phyloP scores from a whole-genome alignment of 2,113 vertebrate genomes.

The Chitala chitala region DNA sequence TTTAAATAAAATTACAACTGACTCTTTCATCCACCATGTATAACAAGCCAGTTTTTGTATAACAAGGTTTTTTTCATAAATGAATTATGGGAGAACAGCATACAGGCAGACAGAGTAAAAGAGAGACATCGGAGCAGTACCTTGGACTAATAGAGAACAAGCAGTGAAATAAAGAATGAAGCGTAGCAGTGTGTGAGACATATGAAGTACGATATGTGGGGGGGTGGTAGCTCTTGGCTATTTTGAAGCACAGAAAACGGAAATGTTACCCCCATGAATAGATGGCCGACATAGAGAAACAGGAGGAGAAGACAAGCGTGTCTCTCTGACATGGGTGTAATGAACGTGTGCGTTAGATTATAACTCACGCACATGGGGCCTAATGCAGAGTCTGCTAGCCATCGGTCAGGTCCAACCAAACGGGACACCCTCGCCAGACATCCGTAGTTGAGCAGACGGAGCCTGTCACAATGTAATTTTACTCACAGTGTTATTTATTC shows the following conservation, averaged over 20 bases:
- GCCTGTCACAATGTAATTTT: slow-evolving; percentile 16
- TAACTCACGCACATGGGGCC: neutral
- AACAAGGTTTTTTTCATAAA: neutral
- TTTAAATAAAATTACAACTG: neutral
- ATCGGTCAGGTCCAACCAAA: slow-evolving; percentile 2
- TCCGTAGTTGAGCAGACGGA: neutral
- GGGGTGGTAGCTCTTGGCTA: neutral
- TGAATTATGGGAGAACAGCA: neutral
- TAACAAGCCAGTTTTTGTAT: neutral
- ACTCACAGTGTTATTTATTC: slow-evolving; percentile 30
- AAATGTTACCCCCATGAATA: neutral
- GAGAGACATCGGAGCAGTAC: neutral
- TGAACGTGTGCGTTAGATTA: neutral
- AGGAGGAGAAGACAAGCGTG: neutral
- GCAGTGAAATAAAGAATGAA: neutral
- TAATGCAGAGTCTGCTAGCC: neutral
- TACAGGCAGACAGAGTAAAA: neutral
- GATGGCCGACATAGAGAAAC: neutral
- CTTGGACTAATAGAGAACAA: neutral
- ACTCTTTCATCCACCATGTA: neutral
- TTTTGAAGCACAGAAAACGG: neutral
- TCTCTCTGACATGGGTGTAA: neutral
- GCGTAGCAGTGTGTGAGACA: neutral
- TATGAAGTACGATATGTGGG: neutral
- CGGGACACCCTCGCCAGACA: slow-evolving; percentile 18